Evolutionary conservation across 2,113 vertebrate species (phyloP), one percentile per base, ranked within the genome.

Genomic region (Alaudala cheleensis): DNA sequence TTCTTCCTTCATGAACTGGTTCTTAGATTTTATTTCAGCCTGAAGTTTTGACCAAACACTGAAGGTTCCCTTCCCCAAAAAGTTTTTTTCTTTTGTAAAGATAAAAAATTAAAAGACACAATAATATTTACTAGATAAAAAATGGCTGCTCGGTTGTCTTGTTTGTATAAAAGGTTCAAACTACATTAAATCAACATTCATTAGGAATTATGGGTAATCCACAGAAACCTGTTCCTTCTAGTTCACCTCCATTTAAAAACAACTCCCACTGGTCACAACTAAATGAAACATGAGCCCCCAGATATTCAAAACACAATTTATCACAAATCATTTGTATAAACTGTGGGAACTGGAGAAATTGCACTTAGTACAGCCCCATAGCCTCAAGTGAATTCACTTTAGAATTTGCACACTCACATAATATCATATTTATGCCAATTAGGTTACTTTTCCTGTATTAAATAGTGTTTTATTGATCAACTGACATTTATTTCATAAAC

Each of bases 1-100:
- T 31, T 77, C 10, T 53, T 88, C 8, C 24, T 56, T 61, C 20
- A 53, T 37, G 5, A 86, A 50, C 12, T 8, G 0, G 11, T 62
- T 40, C 33, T 92, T 73, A 6, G 1, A 50, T 23, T 47, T 85
- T 45, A n/a, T 29, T 34, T 60, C 28, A 51, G 8, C 13, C n/a
- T 82, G 14, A 90, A 66, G 23, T 31, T 80, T 14, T 28, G 81
- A 19, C 5, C 3, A 26, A 69, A 42, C 5, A 45, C 3, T 53
- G 24, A 74, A 60, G 2, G 10, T 14, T 47, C 28, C n/a, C 13
- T 45, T 18, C 24, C 21, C 4, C 16, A 47, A 53, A n/a, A 42
- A 1, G 1, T 37, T 29, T 61, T 80, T 49, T 47, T 50, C 4
- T 40, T 31, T 54, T 16, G 0, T 18, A 7, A 39, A 31, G 3